These are phyloP conservation scores for Pimephales promelas DNA, from an alignment of 2,113 vertebrate genomes.

Conservation along the genomic window DNA sequence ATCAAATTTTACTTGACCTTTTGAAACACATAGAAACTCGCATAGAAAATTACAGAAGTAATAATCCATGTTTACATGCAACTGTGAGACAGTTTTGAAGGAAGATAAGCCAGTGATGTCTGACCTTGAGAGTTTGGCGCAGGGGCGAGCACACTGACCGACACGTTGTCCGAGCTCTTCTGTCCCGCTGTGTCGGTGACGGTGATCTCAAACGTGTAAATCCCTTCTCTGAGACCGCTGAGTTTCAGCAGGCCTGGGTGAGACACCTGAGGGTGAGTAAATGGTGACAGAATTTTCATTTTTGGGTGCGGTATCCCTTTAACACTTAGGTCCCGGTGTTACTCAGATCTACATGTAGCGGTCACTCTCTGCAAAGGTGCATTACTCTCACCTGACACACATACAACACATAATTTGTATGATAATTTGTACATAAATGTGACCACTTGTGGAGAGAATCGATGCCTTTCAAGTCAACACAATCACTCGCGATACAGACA, in stretches of 20 bases:
- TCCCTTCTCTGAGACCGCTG: conserved; percentile 83
- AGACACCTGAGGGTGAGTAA: conserved; percentile 75
- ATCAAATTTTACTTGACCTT: too few species aligned
- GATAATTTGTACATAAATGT: too few species aligned
- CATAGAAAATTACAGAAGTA: not conserved
- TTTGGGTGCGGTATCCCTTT: too few species aligned
- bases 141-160: conserved; percentile 82
- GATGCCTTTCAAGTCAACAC: not conserved
- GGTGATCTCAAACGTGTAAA: conserved; percentile 86
- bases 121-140: conserved; percentile 82
- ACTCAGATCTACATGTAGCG: not conserved
- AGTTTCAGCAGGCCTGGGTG: conserved; percentile 90
- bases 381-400: not conserved
- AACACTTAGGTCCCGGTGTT: not conserved
- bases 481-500: not conserved
- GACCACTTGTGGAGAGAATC: not conserved
- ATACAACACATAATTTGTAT: not conserved
- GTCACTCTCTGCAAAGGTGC: not conserved
- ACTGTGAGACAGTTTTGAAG: not conserved
- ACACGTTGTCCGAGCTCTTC: conserved; percentile 88
- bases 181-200: conserved; percentile 87
- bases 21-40: not conserved
- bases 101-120: not conserved
- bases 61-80: not conserved
- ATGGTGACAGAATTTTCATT: too few species aligned